A percentile compares a stretch with the other conserved stretches of the same genome.
These are phyloP conservation scores for Choristoneura rosaceana DNA, from an alignment of 2,888 invertebrate species.

Conservation along the genomic window DNA sequence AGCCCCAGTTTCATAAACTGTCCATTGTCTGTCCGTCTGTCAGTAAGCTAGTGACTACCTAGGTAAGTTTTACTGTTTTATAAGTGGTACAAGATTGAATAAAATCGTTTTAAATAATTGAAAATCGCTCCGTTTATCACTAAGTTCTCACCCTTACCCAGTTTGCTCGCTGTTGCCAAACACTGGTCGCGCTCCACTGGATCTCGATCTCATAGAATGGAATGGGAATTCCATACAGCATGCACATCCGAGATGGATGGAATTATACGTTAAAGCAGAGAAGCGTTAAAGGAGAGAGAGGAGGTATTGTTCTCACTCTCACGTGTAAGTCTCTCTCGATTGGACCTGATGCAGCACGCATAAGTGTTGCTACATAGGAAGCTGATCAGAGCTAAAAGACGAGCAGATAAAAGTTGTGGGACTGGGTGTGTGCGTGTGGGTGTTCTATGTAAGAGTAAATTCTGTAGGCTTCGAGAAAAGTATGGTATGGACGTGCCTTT, in stretches of 20 bases:
- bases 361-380: background rate
- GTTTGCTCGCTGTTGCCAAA: conserved; percentile 67
- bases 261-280: background rate
- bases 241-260: background rate
- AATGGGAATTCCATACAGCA: background rate
- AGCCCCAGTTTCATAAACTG: too few relatives aligned
- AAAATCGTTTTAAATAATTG: background rate
- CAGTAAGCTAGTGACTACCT: too few relatives aligned
- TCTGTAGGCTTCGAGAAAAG: too few relatives aligned
- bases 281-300: too few relatives aligned
- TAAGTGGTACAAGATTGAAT: too few relatives aligned
- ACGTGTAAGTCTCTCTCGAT: background rate
- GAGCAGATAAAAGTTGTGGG: too few relatives aligned
- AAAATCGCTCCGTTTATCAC: background rate
- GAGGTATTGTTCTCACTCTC: background rate
- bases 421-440: too few relatives aligned
- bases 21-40: too few relatives aligned
- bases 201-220: conserved; percentile 53
- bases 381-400: too few relatives aligned
- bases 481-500: too few relatives aligned
- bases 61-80: too few relatives aligned
- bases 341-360: background rate
- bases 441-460: too few relatives aligned
- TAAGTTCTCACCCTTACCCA: background rate
- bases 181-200: conserved; percentile 71